A percentile compares a stretch with the other conserved stretches of the same genome.
These are phyloP conservation scores for Eupsilia transversa DNA, from an alignment of 2,888 invertebrate genomes.

Conservation along the genomic window DNA sequence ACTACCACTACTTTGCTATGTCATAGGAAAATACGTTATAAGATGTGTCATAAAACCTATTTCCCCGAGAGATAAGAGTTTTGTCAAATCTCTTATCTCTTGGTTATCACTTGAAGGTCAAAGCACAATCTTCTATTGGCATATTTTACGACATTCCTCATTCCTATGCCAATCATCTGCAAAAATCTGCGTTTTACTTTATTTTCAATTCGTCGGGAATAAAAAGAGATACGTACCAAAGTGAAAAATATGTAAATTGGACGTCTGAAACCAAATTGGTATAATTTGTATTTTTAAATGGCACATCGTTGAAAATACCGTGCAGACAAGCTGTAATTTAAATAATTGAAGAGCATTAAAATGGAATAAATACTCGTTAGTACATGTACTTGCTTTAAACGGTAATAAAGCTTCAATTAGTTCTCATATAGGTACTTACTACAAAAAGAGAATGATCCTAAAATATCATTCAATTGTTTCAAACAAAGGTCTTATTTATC, in stretches of 20 bases:
- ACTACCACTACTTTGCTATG: too few relatives aligned
- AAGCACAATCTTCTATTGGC: not conserved
- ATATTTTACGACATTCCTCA: not conserved
- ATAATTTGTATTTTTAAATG: slow-evolving; percentile 51
- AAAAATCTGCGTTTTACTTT: slow-evolving; percentile 8
- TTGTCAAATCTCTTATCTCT: not conserved
- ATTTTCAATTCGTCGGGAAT: not conserved
- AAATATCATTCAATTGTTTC: not conserved
- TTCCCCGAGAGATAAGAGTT: too few relatives aligned
- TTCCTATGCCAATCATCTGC: not conserved
- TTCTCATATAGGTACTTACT: slow-evolving; percentile 10
- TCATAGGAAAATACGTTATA: too few relatives aligned
- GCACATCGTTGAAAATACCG: slow-evolving; percentile 33
- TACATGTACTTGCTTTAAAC: slow-evolving; percentile 29
- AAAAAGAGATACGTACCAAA: slow-evolving; percentile 15
- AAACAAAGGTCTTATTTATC: not conserved
- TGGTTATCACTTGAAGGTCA: not conserved
- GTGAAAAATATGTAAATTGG: slow-evolving; percentile 53
- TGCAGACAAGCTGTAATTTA: slow-evolving; percentile 42
- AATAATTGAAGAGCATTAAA: slow-evolving; percentile 44
- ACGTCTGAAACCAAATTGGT: slow-evolving; percentile 39
- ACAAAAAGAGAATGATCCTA: not conserved
- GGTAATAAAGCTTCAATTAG: slow-evolving; percentile 5
- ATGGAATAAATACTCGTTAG: slow-evolving; percentile 36
- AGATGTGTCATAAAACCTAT: too few relatives aligned